Base-by-base conservation (phyloP, 2,113 vertebrate genomes). In the Glaucidium brasilianum region DNA sequence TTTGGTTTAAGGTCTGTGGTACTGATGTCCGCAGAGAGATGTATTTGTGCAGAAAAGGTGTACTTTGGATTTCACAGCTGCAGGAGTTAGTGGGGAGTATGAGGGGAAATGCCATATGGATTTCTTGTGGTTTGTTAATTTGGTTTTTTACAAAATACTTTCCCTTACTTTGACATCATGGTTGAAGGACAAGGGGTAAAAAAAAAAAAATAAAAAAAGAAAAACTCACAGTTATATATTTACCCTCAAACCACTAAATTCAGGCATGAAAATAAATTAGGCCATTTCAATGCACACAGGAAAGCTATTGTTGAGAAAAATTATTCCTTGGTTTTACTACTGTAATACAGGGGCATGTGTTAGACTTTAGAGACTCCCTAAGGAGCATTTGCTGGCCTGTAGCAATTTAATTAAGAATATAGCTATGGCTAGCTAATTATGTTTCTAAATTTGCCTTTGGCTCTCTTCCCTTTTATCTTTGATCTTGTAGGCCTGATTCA, bases 191-290 rank as follows among this genome's bases (percentile, higher is more conserved):
- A 11, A 72, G 52, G 34, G 2, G 4, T 6, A 30, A 11, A 49
- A 71, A 58, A 39, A 41, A 29, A 22, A 14, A 29, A 11, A n/a
- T n/a, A n/a, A 27, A 62, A 66, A 43, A 39, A 77, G 9, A 60
- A 91, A 73, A 34, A 15, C 73, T 66, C 59, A 35, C 10, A 58
- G 63, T 94, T 85, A 67, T 67, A 72, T 92, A 85, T 92, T 92
- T 94, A 77, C 69, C 55, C 83, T 92, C 64, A 80, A 92, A 88
- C 86, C 92, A 94, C 90, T 85, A 72, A 88, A 76, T 72, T 87
- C 68, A 94, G 74, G 53, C 78, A 71, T 2, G 14, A 56, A 87
- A 79, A 52, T 86, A 64, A 84, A 87, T 90, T 60, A 41, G 81
- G 67, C 77, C 26, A 53, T 92, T 88, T 88, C 68, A 73, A 63